phyloP scores from a whole-genome alignment of 2,888 invertebrate genomes.

The Exocentrus adspersus region DNA sequence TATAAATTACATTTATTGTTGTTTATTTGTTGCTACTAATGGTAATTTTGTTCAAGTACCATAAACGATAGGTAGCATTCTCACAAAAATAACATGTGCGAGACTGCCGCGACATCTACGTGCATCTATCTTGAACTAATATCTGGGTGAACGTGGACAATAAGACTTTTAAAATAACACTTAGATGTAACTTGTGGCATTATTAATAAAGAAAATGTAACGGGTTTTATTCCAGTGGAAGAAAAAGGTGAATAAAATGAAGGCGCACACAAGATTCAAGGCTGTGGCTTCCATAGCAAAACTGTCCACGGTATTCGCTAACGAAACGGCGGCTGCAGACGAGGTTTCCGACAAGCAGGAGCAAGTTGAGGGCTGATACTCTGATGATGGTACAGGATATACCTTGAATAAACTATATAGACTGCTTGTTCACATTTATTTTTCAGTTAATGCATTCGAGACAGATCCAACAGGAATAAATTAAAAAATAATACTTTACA shows the following conservation, averaged over 20 bases:
- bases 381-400: no score
- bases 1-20: no score
- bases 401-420: background rate
- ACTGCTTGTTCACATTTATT: constrained; percentile 14
- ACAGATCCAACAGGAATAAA: constrained; percentile 24
- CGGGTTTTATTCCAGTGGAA: constrained; percentile 69
- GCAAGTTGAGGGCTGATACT: background rate
- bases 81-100: no score
- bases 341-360: constrained; percentile 19
- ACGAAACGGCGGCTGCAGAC: constrained; percentile 33
- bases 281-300: constrained; percentile 74
- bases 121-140: no score
- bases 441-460: constrained; percentile 20
- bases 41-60: no score
- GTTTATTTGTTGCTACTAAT: no score
- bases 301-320: constrained; percentile 61
- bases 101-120: no score
- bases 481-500: constrained; percentile 28
- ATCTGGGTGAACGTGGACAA: no score
- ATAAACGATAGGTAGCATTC: no score
- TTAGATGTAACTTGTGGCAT: no score
- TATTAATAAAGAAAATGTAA: no score
- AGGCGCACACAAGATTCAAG: constrained; percentile 73
- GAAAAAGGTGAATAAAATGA: constrained; percentile 73
- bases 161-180: no score